Evolutionary conservation across 2,797 vertebrate species (phyloP), one percentile per base, ranked within the genome.

Genomic region (Rhinogobio ventralis): DNA sequence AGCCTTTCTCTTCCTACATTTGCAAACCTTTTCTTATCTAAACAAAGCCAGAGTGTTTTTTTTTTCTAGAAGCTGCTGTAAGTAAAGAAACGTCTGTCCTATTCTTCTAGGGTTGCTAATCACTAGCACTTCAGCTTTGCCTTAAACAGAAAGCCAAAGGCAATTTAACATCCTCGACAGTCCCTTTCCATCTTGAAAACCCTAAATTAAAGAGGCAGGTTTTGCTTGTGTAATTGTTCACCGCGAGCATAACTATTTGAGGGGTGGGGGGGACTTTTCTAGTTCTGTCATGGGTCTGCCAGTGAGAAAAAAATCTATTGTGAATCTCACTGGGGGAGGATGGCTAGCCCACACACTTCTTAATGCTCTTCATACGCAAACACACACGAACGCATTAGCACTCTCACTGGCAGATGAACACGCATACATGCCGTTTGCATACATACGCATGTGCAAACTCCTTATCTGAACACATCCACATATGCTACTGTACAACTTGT

Each of bases 151-250:
- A 89, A 89, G 91, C 92, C 91, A 93, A 90, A 88, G 90, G 90
- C 86, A 60, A 88, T 91, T 92, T 90, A 91, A 92, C 92, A 90
- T 88, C 88, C 87, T 85, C 10, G 90, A 94, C 94, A 93, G 93
- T 91, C 90, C 90, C 82, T 69, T 80, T 86, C 91, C 88, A 90
- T 91, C 90, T 93, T 92, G 91, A 89, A 95, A 93, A 92, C 91
- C 89, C 91, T 92, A 90, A 92, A 92, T 94, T 93, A 94, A 92
- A 90, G 90, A 92, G 89, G 89, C 89, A 90, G 93, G 93, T 92
- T 92, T 93, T 66, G 76, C 90, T 90, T 92, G 90, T 85, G 93
- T 94, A 94, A 95, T 93, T 93, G 92, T 93, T 91, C 89, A 87
- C 92, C 91, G 91, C 88, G 39, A 91, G 91, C 90, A 88, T 87